Evolutionary conservation across 2,888 invertebrate species (phyloP).

Genomic region (Diaperis boleti): DNA sequence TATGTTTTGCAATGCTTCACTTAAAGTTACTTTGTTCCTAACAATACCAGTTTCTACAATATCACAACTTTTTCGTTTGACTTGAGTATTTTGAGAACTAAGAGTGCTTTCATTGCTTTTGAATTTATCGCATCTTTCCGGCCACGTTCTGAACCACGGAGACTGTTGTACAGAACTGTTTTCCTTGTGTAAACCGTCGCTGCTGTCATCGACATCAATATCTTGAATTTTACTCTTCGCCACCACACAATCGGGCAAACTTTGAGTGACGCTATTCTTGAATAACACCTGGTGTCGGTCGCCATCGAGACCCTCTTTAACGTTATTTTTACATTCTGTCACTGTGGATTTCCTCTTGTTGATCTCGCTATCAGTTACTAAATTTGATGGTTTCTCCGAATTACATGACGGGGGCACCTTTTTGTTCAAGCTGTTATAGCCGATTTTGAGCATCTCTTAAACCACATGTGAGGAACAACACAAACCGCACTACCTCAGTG

Average conservation of each 20-base stretch:
- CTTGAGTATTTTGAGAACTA: slow-evolving; percentile 51
- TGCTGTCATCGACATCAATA: slow-evolving; percentile 50
- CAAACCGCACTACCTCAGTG: slow-evolving; percentile 8
- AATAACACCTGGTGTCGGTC: slow-evolving; percentile 44
- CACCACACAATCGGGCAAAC: slow-evolving; percentile 63
- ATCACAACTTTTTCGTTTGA: slow-evolving; percentile 51
- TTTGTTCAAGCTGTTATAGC: not conserved
- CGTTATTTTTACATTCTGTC: slow-evolving; percentile 14
- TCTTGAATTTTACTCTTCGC: slow-evolving; percentile 49
- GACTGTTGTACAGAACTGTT: slow-evolving; percentile 51
- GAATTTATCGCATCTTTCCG: slow-evolving; percentile 65
- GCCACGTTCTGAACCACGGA: slow-evolving; percentile 69
- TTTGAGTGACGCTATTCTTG: slow-evolving; percentile 55
- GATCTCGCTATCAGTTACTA: slow-evolving; percentile 25
- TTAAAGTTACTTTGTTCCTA: slow-evolving; percentile 71
- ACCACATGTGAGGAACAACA: slow-evolving; percentile 15
- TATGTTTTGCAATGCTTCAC: slow-evolving; percentile 79
- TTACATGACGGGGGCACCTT: slow-evolving; percentile 2
- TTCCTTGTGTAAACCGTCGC: slow-evolving; percentile 51
- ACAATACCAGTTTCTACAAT: slow-evolving; percentile 65
- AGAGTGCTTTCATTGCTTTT: slow-evolving; percentile 57
- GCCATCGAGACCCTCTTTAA: slow-evolving; percentile 32
- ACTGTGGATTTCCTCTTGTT: slow-evolving; percentile 1
- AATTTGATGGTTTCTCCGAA: slow-evolving; percentile 31
- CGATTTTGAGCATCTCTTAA: slow-evolving; percentile 25